phyloP scores from a whole-genome alignment of 1,140 invertebrate genomes.

The Macrobrachium rosenbergii region DNA sequence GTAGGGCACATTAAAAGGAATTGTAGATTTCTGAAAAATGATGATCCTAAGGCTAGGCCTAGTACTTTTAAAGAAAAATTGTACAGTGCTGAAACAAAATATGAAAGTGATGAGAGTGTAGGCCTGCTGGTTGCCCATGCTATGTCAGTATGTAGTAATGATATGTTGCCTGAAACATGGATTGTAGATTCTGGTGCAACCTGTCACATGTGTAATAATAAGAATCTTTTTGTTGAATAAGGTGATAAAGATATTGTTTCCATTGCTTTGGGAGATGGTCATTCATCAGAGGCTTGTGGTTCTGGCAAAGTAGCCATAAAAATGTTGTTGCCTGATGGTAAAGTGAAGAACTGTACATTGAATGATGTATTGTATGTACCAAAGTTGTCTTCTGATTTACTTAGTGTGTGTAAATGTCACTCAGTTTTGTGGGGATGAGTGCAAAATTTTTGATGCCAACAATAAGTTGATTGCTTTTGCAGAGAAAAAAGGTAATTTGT shows the following conservation, averaged over 20 bases:
- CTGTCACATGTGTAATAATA: conserved; percentile 32
- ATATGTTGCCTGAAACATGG: conserved; percentile 14
- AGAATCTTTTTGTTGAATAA: not conserved
- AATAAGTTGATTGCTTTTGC: conserved; percentile 21
- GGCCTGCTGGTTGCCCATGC: conserved; percentile 22
- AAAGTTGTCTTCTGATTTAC: conserved; percentile 20
- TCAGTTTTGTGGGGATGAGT: conserved; percentile 23
- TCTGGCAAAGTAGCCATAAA: conserved; percentile 24
- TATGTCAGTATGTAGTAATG: conserved; percentile 23
- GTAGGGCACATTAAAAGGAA: conserved; percentile 19
- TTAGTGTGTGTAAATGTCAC: conserved; percentile 25
- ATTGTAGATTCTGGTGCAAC: conserved; percentile 37
- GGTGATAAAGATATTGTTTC: conserved; percentile 17
- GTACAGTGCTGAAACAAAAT: conserved; percentile 16
- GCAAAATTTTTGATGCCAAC: conserved; percentile 15
- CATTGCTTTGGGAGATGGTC: conserved; percentile 12
- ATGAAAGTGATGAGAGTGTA: conserved; percentile 23
- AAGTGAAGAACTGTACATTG: conserved; percentile 25
- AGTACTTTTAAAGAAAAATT: conserved; percentile 15
- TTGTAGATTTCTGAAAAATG: conserved; percentile 20
- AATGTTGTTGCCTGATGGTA: conserved; percentile 27
- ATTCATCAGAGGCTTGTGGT: conserved; percentile 16
- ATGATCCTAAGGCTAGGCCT: not conserved
- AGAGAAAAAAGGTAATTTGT: not conserved
- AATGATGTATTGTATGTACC: conserved; percentile 18